Conservation (phyloP, 2,888 invertebrate genomes). For the Mimachlamys varia region DNA sequence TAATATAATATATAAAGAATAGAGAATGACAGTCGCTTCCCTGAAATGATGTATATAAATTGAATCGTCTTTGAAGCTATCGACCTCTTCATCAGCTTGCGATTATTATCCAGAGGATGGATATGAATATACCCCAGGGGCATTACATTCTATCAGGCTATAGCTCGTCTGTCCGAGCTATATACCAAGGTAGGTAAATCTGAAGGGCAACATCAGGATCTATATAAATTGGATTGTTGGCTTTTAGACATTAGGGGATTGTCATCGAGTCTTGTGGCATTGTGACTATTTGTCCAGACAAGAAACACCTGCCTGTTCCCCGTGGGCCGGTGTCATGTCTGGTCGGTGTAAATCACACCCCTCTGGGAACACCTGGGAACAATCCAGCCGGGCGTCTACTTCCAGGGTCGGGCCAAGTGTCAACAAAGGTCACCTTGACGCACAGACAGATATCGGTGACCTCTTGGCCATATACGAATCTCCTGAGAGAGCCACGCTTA, state of each 20-base stretch:
- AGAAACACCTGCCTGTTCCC: conserved; percentile 18
- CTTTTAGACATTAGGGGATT: conserved; percentile 26
- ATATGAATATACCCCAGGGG: background rate
- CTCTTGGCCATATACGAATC: background rate
- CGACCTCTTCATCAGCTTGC: background rate
- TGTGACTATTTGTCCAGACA: conserved; percentile 10
- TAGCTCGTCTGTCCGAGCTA: background rate
- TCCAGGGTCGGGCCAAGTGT: background rate
- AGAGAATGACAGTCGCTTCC: background rate
- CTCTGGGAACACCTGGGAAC: background rate
- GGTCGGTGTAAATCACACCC: background rate
- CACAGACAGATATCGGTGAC: background rate
- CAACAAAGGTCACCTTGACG: background rate
- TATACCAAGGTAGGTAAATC: background rate
- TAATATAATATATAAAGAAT: background rate
- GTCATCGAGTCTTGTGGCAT: background rate
- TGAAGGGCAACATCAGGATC: background rate
- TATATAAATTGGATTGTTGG: conserved; percentile 13
- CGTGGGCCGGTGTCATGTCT: background rate
- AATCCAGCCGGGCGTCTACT: background rate
- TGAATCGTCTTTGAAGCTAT: background rate
- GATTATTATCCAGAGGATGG: background rate
- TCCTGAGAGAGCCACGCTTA: background rate
- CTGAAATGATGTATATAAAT: background rate
- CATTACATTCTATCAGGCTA: background rate